A percentile compares a stretch with the other conserved stretches of the same genome.
These are phyloP conservation scores for Celastrina argiolus DNA, from an alignment of 2,888 invertebrate genomes.

Conservation along the genomic window DNA sequence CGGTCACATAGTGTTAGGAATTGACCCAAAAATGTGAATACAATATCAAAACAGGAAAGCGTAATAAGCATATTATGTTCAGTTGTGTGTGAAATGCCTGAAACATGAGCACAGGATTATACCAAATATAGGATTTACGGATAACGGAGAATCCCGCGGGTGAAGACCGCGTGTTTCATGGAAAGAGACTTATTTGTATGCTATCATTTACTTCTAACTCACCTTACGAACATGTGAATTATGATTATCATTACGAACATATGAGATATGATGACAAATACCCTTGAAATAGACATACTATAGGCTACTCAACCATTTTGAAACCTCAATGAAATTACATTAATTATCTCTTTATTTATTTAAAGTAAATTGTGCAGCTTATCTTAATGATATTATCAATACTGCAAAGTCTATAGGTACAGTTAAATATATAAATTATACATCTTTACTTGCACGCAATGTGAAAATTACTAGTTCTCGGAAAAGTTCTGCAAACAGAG, in stretches of 20 bases:
- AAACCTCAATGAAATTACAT: too few relatives aligned
- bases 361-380: too few relatives aligned
- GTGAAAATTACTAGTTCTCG: neutral
- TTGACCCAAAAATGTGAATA: slow-evolving; percentile 5
- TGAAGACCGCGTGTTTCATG: slow-evolving; percentile 26
- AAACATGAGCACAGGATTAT: slow-evolving; percentile 63
- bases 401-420: neutral
- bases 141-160: slow-evolving; percentile 57
- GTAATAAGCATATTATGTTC: slow-evolving; percentile 39
- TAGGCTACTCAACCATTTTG: neutral
- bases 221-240: neutral
- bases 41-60: slow-evolving; percentile 22
- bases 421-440: neutral
- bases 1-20: neutral
- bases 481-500: neutral
- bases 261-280: neutral
- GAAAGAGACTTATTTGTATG: neutral
- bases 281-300: neutral
- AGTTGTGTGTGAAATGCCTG: slow-evolving; percentile 53
- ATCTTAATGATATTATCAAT: neutral
- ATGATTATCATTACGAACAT: neutral
- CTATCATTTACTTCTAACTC: neutral
- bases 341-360: too few relatives aligned
- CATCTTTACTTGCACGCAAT: neutral
- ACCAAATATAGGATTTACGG: slow-evolving; percentile 64